phyloP scores from a whole-genome alignment of 2,113 vertebrate genomes.

The Trichechus manatus region DNA sequence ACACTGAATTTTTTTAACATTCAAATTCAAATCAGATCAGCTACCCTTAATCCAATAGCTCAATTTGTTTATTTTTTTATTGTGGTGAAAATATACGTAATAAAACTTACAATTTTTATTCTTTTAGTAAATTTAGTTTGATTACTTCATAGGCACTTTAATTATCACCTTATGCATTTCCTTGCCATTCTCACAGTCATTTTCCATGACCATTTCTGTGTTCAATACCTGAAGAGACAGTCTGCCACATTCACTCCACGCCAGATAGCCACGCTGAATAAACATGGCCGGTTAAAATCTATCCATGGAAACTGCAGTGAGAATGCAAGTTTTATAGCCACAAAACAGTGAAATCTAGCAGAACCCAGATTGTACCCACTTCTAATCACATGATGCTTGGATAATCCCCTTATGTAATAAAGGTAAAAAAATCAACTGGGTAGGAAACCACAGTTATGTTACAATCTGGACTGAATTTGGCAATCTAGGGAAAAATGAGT shows the following conservation, averaged over 20 bases:
- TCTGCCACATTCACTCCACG: conserved; percentile 94
- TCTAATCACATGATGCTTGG: conserved; percentile 95
- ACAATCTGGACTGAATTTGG: conserved; percentile 95
- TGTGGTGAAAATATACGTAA: too few species aligned
- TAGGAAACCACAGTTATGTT: conserved; percentile 95
- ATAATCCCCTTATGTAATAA: conserved; percentile 94
- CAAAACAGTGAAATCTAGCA: conserved; percentile 93
- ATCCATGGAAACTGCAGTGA: conserved; percentile 93
- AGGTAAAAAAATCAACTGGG: conserved; percentile 93
- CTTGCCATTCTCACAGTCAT: conserved; percentile 93
- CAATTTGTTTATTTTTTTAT: conserved; percentile 92
- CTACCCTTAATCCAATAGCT: conserved; percentile 95
- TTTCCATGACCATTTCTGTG: conserved; percentile 91
- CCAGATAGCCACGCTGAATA: conserved; percentile 97
- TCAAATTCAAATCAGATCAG: conserved; percentile 92
- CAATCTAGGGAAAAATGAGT: conserved; percentile 92
- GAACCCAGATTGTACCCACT: conserved; percentile 96
- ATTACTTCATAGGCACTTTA: conserved; percentile 96
- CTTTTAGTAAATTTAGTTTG: conserved; percentile 90
- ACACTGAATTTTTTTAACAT: conserved; percentile 93
- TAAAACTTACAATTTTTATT: conserved; percentile 86
- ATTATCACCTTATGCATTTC: conserved; percentile 93
- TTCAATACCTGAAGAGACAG: conserved; percentile 92
- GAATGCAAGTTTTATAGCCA: conserved; percentile 92
- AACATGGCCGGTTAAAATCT: conserved; percentile 95